Base-by-base conservation (phyloP, 1,140 invertebrate genomes). In the Linepithema humile region DNA sequence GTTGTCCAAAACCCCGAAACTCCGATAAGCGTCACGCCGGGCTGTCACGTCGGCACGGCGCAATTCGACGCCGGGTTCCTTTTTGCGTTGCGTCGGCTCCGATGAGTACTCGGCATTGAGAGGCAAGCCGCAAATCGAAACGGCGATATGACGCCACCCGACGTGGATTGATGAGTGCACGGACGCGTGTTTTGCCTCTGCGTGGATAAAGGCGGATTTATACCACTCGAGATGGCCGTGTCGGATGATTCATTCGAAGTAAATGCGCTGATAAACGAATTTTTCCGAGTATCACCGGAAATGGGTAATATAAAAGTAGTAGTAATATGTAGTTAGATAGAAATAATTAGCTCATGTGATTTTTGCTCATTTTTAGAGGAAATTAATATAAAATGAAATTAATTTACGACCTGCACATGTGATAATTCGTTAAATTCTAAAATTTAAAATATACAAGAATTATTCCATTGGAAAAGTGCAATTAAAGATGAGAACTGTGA, bases 131-230 rank as follows among this genome's bases (percentile, higher is more conserved):
- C 87, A 85, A 88, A 83, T 77, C 86, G 87, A 82, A 88, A 87
- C 77, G 77, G 74, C 70, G 83, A 82, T 87, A 82, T 73, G 64
- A 85, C 83, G 77, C 62, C 50, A n/a, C 32, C 35, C 48, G 70
- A 88, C 87, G 29, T 82, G 38, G 86, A 88, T 88, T 82, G 87
- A 88, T 88, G 83, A 85, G 70, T 38, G 69, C 29, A n/a, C n/a
- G 82, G 38, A 78, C 43, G 48, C 50, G 45, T 83, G 70, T 85
- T 60, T 35, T 50, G 57, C 60, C 32, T 73, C 72, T 64, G 48
- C 32, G 26, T 40, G 73, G n/a, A 12, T 65, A 65, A 53, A 77
- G 74, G 12, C 50, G 35, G 55, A 57, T 67, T 29, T 40, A 32
- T 43, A 80, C 17, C 32, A 20, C 35, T 57, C 38, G 48, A 70